phyloP scores from a whole-genome alignment of 2,113 vertebrate genomes.

The Carassius auratus region DNA sequence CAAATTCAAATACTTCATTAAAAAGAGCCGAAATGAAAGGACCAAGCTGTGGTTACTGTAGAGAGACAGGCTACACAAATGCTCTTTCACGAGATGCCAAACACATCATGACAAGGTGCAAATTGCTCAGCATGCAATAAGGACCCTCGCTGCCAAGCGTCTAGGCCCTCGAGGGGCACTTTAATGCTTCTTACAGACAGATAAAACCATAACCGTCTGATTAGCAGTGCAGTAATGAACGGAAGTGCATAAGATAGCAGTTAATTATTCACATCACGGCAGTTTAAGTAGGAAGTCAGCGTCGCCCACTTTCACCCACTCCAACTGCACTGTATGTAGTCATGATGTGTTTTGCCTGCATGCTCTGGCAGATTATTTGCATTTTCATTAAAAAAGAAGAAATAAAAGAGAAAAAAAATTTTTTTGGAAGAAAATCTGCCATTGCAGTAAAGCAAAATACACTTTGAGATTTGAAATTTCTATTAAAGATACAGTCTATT shows the following conservation, averaged over 20 bases:
- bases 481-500: too few species aligned
- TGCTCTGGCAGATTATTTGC: constrained; percentile 46
- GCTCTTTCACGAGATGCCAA: neutral
- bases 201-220: constrained; percentile 30
- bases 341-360: constrained; percentile 62
- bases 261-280: constrained; percentile 5
- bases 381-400: too few species aligned
- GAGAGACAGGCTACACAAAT: neutral
- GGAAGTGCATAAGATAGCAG: neutral
- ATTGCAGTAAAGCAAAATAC: too few species aligned
- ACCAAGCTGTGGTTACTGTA: neutral
- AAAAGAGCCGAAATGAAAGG: neutral
- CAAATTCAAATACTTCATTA: neutral
- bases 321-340: neutral
- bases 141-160: neutral
- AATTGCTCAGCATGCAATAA: neutral
- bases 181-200: neutral
- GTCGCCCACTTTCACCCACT: neutral
- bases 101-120: constrained; percentile 15
- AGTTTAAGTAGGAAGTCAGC: neutral
- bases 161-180: neutral
- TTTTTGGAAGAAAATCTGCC: too few species aligned
- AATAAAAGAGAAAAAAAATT: too few species aligned
- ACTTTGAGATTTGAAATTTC: too few species aligned
- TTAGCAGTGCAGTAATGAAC: neutral